A percentile compares a stretch with the other conserved stretches of the same genome.
phyloP scores from a whole-genome alignment of 2,113 vertebrate genomes.

The Sinocyclocheilus maitianheensis region DNA sequence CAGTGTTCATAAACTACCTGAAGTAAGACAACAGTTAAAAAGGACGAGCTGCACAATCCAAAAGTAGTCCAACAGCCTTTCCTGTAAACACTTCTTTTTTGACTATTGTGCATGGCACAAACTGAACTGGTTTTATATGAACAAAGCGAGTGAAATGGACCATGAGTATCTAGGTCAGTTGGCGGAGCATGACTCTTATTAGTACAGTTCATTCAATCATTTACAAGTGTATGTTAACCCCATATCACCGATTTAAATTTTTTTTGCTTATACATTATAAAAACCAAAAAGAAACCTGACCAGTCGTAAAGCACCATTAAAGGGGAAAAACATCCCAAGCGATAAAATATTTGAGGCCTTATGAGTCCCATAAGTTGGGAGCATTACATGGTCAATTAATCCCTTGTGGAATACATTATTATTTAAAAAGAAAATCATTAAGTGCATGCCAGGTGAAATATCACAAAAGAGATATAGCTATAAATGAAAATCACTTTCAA shows the following conservation, averaged over 20 bases:
- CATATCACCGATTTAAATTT: constrained; percentile 58
- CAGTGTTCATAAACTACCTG: constrained; percentile 86
- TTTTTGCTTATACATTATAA: constrained; percentile 75
- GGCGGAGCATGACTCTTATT: constrained; percentile 80
- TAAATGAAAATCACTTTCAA: constrained; percentile 35
- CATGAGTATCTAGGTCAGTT: constrained; percentile 73
- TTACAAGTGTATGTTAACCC: constrained; percentile 55
- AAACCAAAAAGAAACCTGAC: constrained; percentile 92
- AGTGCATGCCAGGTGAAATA: constrained; percentile 72
- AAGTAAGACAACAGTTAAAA: constrained; percentile 72
- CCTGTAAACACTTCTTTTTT: constrained; percentile 79
- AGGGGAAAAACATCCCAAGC: constrained; percentile 77
- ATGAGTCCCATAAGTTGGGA: constrained; percentile 83
- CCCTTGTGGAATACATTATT: constrained; percentile 46
- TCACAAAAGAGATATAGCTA: constrained; percentile 15
- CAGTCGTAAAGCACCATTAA: constrained; percentile 93
- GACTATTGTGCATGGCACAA: constrained; percentile 70
- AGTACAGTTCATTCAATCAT: constrained; percentile 77
- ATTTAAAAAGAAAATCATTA: constrained; percentile 58
- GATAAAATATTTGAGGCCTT: constrained; percentile 84
- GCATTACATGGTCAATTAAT: constrained; percentile 60
- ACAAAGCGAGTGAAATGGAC: constrained; percentile 81
- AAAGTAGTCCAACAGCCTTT: constrained; percentile 79
- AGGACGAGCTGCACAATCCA: constrained; percentile 77
- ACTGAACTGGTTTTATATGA: constrained; percentile 61